Evolutionary conservation across 2,113 vertebrate species (phyloP).

Genomic region (Catharus bicknelli): DNA sequence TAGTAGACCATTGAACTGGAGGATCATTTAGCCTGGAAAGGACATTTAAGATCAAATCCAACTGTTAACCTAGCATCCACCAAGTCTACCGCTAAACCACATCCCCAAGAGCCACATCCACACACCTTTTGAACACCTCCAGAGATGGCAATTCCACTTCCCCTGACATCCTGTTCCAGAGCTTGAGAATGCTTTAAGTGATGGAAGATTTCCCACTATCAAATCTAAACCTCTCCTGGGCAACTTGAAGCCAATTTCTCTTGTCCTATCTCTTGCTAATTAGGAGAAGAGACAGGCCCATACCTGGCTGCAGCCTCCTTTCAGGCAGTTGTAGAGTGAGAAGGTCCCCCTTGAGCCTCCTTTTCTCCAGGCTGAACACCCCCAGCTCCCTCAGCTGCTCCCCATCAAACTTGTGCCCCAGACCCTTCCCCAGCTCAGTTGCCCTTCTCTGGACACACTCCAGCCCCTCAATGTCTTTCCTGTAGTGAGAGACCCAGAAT

Average conservation of each 20-base stretch:
- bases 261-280: not conserved
- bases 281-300: not conserved
- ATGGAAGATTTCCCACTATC: not conserved
- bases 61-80: not conserved
- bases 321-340: not conserved
- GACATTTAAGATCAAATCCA: not conserved
- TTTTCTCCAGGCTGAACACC: not conserved
- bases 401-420: rapidly evolving
- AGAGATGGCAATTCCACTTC: not conserved
- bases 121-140: not conserved
- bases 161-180: not conserved
- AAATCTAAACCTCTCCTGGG: not conserved
- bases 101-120: not conserved
- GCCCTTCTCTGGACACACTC: rapidly evolving
- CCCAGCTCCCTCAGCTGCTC: rapidly evolving
- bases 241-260: not conserved
- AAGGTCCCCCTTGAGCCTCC: not conserved
- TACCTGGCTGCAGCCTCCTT: not conserved
- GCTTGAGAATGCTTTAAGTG: not conserved
- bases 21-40: not conserved
- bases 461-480: not conserved
- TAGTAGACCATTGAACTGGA: not conserved
- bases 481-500: rapidly evolving
- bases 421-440: rapidly evolving
- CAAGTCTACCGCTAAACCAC: not conserved